Base-by-base conservation (phyloP, 1,140 invertebrate genomes). In the Magallana angulata region DNA sequence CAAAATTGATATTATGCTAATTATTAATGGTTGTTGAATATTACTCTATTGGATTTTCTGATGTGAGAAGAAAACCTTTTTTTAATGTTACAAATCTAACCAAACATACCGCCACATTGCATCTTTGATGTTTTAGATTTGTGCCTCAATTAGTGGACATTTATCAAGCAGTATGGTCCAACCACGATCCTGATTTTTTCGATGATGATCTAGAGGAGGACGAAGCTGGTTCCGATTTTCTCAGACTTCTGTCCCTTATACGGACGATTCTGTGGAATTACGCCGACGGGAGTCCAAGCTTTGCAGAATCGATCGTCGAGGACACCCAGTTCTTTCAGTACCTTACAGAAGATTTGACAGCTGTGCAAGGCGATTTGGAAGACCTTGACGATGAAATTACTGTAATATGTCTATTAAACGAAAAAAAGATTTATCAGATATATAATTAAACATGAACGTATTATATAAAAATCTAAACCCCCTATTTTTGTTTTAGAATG, bases 201-300 rank as follows among this genome's bases (percentile, higher is more conserved):
- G 68, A 81, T 14, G 80, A 81, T 68, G 57, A n/a, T 7, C 60
- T 87, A 4, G 56, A 57, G n/a, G 82, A 87, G 9, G 86, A 87
- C 14, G 81, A 87, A 11, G n/a, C 18, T 1, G 62, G 83, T 0
- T 30, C 64, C 16, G 16, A 14, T n/a, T 87, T 82, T 59, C 76
- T 36, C 58, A 48, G 58, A 7, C 59, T 60, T 59, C 36, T 87
- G 2, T 4, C 8, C 58, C 56, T 82, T 6, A 87, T 87, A 1
- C 59, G 82, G 5, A 76, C 86, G 59, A 84, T 87, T 30, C 36
- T 87, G 1, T 87, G 86, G 86, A 87, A 87, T 57, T 87, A 82
- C 59, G 60, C 86, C 16, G 86, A 87, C 71, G 18, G 80, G 12
- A 87, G 86, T 87, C 48, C 82, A 57, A 82, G 83, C 5, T 87